phyloP scores from a whole-genome alignment of 2,113 vertebrate genomes.

The Galbula dea region DNA sequence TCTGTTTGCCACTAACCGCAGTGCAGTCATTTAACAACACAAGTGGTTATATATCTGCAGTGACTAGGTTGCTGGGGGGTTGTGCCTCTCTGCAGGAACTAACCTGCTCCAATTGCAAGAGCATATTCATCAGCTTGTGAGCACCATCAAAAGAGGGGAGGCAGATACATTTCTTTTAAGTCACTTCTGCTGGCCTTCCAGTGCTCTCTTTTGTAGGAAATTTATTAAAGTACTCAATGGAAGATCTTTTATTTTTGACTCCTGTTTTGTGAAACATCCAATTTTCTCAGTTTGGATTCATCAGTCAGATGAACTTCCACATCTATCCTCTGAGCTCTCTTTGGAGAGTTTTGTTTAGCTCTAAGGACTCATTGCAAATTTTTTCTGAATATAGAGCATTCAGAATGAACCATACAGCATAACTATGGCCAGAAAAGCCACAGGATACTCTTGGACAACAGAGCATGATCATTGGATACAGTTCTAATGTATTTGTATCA shows the following conservation, averaged over 20 bases:
- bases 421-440: not conserved
- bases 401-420: not conserved
- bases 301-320: not conserved
- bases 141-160: not conserved
- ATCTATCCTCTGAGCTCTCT: not conserved
- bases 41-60: not conserved
- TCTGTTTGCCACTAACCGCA: not conserved
- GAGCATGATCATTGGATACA: accelerated
- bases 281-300: not conserved
- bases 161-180: not conserved
- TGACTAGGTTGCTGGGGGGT: not conserved
- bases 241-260: not conserved
- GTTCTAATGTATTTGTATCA: not conserved
- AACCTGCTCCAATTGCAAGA: not conserved
- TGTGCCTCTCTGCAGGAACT: not conserved
- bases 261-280: not conserved
- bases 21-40: not conserved
- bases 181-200: not conserved
- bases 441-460: not conserved
- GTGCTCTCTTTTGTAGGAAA: not conserved
- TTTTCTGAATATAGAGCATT: not conserved
- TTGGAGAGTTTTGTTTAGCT: not conserved
- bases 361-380: not conserved
- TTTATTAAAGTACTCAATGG: not conserved
- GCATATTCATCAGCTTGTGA: not conserved